Evolutionary conservation across 1,140 invertebrate genomes (phyloP).

Genomic region (Drosophila busckii): DNA sequence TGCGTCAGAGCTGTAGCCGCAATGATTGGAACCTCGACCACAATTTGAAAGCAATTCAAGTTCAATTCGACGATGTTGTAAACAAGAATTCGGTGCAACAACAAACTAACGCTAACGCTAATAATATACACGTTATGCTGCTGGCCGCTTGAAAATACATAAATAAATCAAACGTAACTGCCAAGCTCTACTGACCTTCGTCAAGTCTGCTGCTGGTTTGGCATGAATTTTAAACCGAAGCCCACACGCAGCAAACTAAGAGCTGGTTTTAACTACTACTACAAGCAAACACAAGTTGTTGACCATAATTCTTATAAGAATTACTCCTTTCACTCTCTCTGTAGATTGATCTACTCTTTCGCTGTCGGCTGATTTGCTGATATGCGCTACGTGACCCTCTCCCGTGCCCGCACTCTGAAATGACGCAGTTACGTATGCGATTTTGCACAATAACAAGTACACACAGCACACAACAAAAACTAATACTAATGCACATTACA

Average conservation of each 20-base stretch:
- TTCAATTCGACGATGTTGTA: conserved; percentile 35
- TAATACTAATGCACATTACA: no score
- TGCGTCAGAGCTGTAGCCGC: conserved; percentile 47
- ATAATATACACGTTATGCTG: conserved; percentile 11
- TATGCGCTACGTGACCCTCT: conserved; percentile 14
- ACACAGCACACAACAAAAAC: neutral
- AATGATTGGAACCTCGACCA: conserved; percentile 36
- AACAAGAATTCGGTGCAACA: conserved; percentile 21
- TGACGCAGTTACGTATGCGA: conserved; percentile 71
- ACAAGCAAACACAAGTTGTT: no score
- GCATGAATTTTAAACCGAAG: conserved; percentile 34
- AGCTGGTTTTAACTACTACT: no score
- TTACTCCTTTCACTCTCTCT: no score
- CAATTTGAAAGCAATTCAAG: conserved; percentile 54
- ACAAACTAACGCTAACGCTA: conserved; percentile 3
- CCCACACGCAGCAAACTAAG: no score
- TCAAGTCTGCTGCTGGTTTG: conserved; percentile 17
- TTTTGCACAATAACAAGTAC: conserved; percentile 57
- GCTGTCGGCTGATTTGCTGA: no score
- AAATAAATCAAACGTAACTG: no score
- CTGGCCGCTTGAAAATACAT: conserved; percentile 22
- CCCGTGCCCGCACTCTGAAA: conserved; percentile 32
- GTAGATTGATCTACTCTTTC: no score
- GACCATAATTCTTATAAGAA: no score
- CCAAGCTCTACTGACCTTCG: conserved; percentile 25